phyloP scores from a whole-genome alignment of 1,140 invertebrate species.

The Amyelois transitella region DNA sequence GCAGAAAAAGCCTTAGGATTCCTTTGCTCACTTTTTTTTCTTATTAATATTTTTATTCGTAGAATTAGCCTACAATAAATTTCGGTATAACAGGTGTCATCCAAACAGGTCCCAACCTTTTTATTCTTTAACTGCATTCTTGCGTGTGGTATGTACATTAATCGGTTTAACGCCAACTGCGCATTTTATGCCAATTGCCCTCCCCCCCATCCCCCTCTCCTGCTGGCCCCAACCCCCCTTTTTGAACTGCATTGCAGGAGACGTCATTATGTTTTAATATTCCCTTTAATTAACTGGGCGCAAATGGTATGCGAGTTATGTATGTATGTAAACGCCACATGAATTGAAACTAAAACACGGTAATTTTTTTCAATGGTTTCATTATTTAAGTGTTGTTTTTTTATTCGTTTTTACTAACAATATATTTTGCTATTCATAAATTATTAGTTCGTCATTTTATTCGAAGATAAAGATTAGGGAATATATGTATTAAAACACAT shows the following conservation, averaged over 20 bases:
- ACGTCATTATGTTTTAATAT: not conserved
- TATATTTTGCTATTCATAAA: no score
- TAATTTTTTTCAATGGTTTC: no score
- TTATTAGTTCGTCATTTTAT: no score
- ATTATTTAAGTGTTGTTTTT: no score
- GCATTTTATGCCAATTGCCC: constrained; percentile 18
- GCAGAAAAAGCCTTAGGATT: no score
- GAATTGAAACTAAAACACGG: not conserved
- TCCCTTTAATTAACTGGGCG: not conserved
- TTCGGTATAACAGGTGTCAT: no score
- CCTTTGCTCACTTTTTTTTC: no score
- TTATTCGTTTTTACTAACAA: no score
- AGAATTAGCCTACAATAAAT: no score
- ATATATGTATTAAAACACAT: no score
- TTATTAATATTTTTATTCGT: no score
- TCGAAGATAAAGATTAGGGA: no score
- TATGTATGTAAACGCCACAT: not conserved
- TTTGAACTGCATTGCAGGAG: constrained; percentile 51
- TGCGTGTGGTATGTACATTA: constrained; percentile 52
- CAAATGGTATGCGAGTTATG: not conserved
- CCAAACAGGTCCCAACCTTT: constrained; percentile 14
- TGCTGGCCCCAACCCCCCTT: constrained; percentile 11
- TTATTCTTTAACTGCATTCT: constrained; percentile 49
- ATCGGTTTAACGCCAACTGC: constrained; percentile 53
- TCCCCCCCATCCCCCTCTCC: constrained; percentile 15